phyloP scores from a whole-genome alignment of 2,113 vertebrate genomes.

The Nothocercus nigrocapillus region DNA sequence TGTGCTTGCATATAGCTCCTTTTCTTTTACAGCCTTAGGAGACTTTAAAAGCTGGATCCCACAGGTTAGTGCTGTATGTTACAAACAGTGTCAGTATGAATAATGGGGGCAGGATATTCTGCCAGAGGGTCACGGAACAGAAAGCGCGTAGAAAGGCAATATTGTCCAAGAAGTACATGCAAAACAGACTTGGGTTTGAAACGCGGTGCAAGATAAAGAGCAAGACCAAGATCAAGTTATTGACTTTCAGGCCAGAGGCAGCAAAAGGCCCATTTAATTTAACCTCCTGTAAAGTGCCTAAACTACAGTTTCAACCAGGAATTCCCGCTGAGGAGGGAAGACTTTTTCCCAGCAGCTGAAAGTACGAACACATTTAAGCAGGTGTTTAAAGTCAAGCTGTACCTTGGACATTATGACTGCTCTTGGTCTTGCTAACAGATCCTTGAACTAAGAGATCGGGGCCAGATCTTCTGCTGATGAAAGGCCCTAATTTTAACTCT shows the following conservation, averaged over 20 bases:
- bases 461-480: neutral
- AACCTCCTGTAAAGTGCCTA: neutral
- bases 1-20: neutral
- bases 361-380: neutral
- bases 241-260: neutral
- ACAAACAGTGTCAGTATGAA: slow-evolving; percentile 59
- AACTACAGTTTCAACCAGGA: slow-evolving; percentile 5
- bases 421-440: neutral
- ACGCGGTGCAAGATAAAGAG: neutral
- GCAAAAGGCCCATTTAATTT: neutral
- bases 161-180: neutral
- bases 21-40: neutral
- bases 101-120: slow-evolving; percentile 58
- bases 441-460: neutral
- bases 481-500: neutral
- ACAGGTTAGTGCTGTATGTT: slow-evolving; percentile 47
- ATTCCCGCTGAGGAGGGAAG: neutral
- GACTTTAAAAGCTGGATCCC: slow-evolving; percentile 34
- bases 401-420: neutral
- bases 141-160: slow-evolving; percentile 41
- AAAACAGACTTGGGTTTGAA: neutral
- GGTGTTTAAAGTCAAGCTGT: slow-evolving; percentile 32
- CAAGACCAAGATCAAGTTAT: neutral
- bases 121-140: slow-evolving; percentile 70
- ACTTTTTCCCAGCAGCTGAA: neutral